These are phyloP conservation scores for Anguilla megastoma DNA, from an alignment of 2,797 vertebrate genomes.

Conservation along the genomic window DNA sequence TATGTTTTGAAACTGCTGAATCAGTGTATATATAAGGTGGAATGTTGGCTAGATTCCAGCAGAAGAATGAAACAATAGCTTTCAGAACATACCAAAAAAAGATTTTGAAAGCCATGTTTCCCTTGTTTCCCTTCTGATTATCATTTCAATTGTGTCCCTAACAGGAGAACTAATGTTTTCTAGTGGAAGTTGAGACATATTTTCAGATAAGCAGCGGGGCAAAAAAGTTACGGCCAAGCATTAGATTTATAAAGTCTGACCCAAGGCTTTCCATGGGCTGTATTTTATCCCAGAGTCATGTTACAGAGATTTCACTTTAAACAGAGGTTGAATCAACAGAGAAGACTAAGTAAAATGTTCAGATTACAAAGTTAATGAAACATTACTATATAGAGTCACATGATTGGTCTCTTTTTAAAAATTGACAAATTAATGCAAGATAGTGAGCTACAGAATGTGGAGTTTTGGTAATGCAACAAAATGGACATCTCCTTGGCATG, in stretches of 20 bases:
- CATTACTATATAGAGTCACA: background rate
- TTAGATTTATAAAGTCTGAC: background rate
- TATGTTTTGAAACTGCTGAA: background rate
- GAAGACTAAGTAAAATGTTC: background rate
- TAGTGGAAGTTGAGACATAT: background rate
- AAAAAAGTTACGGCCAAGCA: background rate
- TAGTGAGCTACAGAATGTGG: background rate
- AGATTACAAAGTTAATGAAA: constrained; percentile 2
- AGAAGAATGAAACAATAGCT: background rate
- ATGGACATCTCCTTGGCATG: constrained; percentile 9
- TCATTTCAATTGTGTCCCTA: background rate
- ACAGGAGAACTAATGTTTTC: background rate
- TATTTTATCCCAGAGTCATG: background rate
- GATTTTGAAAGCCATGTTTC: background rate
- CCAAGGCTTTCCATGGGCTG: background rate
- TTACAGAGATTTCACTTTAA: background rate
- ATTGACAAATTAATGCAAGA: background rate
- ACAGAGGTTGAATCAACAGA: background rate
- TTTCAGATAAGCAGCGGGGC: background rate
- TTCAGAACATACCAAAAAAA: background rate
- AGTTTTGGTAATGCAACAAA: background rate
- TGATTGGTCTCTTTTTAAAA: background rate
- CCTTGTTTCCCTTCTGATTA: background rate
- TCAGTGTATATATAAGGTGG: background rate
- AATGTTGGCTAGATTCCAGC: background rate